Evolutionary conservation across 2,888 invertebrate genomes (phyloP).

Genomic region (Lottia gigantea): DNA sequence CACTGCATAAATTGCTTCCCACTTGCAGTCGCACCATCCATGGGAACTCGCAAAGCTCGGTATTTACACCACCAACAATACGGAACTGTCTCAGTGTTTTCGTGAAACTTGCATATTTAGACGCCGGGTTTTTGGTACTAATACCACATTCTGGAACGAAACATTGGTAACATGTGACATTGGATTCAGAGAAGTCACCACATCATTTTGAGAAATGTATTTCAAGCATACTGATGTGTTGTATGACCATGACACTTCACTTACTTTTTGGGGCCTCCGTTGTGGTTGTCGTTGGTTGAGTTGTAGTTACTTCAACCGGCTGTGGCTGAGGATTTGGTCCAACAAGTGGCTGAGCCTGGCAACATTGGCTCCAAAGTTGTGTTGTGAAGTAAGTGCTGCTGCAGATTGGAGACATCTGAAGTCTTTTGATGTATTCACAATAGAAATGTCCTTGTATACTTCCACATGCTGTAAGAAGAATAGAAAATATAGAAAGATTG

Average conservation of each 20-base stretch:
- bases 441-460: not conserved
- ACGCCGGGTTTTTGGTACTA: conserved; percentile 17
- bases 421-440: not conserved
- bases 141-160: conserved; percentile 19
- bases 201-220: too few relatives aligned
- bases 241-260: too few relatives aligned
- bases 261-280: not conserved
- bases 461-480: not conserved
- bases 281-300: not conserved
- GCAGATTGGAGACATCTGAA: not conserved
- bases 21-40: conserved; percentile 18
- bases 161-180: too few relatives aligned
- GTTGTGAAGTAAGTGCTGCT: conserved; percentile 20
- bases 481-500: too few relatives aligned
- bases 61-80: conserved; percentile 18
- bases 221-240: too few relatives aligned
- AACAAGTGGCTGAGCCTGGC: conserved; percentile 22
- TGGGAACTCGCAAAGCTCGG: conserved; percentile 18
- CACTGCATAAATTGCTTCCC: conserved; percentile 12
- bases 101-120: not conserved
- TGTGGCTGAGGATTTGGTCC: not conserved
- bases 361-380: conserved; percentile 23
- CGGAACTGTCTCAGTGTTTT: conserved; percentile 16
- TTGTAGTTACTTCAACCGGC: too few relatives aligned
- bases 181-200: too few relatives aligned